These are phyloP conservation scores for Phataginus tetradactyla DNA, from an alignment of 2,797 vertebrate species.

Conservation along the genomic window DNA sequence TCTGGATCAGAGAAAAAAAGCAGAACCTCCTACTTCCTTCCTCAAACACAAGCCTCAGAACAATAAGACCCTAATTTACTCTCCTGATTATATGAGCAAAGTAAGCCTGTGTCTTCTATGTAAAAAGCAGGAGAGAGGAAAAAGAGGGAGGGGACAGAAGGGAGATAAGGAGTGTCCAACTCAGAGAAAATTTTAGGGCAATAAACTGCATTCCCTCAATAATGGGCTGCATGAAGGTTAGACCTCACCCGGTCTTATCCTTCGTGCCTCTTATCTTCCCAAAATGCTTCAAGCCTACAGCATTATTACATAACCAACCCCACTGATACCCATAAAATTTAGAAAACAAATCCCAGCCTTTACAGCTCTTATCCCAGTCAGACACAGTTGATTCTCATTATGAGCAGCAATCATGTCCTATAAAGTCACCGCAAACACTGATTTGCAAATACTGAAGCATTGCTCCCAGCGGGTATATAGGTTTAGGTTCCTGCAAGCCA, in stretches of 20 bases:
- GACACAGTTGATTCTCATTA: not conserved
- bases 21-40: not conserved
- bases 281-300: not conserved
- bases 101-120: not conserved
- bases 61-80: not conserved
- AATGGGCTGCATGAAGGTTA: not conserved
- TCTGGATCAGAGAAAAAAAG: not conserved
- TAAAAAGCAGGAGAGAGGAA: too few relatives aligned
- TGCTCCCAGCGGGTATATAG: rapidly evolving
- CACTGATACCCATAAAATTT: not conserved
- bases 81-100: not conserved
- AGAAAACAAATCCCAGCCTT: not conserved
- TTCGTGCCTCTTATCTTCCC: not conserved
- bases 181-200: not conserved
- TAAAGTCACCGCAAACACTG: not conserved
- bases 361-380: not conserved
- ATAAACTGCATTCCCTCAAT: not conserved
- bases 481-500: not conserved
- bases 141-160: not conserved
- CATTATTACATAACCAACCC: not conserved
- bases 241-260: not conserved
- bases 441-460: not conserved
- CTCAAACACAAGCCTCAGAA: not conserved
- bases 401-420: too few relatives aligned
- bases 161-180: too few relatives aligned